These are phyloP conservation scores for Streptopelia turtur DNA, from an alignment of 2,797 vertebrate genomes.

Conservation along the genomic window DNA sequence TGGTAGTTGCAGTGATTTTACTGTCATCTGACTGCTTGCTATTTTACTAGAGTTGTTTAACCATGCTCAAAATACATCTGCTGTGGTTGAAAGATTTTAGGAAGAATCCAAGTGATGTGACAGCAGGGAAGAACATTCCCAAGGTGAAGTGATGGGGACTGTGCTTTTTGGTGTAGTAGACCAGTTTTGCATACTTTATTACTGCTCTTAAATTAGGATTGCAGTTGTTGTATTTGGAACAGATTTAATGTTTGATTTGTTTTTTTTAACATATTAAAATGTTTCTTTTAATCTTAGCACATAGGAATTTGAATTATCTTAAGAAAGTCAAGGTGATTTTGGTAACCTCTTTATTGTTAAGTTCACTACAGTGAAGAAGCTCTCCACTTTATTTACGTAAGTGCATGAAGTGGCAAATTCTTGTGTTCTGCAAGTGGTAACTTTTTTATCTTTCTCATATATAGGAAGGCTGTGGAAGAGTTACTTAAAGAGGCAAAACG, in stretches of 20 bases:
- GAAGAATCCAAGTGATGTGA: not conserved
- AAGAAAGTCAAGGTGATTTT: not conserved
- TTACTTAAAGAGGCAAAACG: conserved; percentile 94
- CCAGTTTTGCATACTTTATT: not conserved
- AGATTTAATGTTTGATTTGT: not conserved
- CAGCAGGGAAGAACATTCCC: not conserved
- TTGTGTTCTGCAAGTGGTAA: not conserved
- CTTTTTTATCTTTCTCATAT: not conserved
- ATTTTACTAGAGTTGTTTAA: not conserved
- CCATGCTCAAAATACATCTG: not conserved
- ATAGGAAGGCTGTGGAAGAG: conserved; percentile 94
- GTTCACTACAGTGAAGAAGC: not conserved
- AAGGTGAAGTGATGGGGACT: not conserved
- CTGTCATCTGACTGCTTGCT: not conserved
- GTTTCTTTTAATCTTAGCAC: not conserved
- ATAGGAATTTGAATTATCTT: not conserved
- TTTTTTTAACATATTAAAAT: not conserved
- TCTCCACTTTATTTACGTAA: not conserved
- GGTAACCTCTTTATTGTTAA: not conserved
- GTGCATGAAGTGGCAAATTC: not conserved
- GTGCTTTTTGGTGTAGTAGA: not conserved
- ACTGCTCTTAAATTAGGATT: not conserved
- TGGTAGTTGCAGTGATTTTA: not conserved
- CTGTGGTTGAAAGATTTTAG: not conserved
- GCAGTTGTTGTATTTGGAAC: not conserved